Percentiles rank a stretch among this genome's conserved stretches.
phyloP scores from a whole-genome alignment of 2,113 vertebrate genomes.

The Muntiacus reevesi region DNA sequence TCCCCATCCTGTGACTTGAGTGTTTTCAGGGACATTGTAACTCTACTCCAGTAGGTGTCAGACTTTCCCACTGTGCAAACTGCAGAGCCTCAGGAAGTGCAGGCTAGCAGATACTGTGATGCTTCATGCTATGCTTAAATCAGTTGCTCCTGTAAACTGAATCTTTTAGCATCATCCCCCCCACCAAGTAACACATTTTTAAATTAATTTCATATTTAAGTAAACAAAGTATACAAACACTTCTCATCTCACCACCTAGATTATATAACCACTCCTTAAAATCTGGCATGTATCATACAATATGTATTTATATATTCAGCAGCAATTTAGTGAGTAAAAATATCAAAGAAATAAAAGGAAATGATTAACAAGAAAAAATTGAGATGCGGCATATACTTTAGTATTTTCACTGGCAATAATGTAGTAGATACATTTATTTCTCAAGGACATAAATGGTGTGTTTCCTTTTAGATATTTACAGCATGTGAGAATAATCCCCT shows the following conservation, averaged over 20 bases:
- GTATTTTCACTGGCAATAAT: not conserved
- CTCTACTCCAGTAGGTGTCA: conserved; percentile 57
- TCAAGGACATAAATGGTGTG: not conserved
- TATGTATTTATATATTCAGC: not conserved
- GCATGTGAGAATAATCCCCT: not conserved
- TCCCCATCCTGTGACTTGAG: not conserved
- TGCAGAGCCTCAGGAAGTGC: not conserved
- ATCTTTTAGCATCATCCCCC: not conserved
- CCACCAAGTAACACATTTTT: not conserved
- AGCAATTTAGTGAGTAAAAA: not conserved
- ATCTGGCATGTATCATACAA: not conserved
- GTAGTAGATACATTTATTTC: not conserved
- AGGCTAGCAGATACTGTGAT: not conserved
- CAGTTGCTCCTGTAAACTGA: not conserved
- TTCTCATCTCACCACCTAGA: not conserved
- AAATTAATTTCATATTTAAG: not conserved
- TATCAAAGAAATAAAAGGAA: not conserved
- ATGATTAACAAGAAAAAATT: not conserved
- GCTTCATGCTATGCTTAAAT: not conserved
- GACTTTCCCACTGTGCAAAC: not conserved
- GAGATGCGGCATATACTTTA: not conserved
- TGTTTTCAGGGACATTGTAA: not conserved
- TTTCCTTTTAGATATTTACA: not conserved
- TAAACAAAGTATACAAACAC: not conserved
- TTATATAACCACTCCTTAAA: not conserved